Percentiles rank a stretch among this genome's conserved stretches.
These are phyloP conservation scores for Hydrochoerus hydrochaeris DNA, from an alignment of 2,113 vertebrate species.

Conservation along the genomic window DNA sequence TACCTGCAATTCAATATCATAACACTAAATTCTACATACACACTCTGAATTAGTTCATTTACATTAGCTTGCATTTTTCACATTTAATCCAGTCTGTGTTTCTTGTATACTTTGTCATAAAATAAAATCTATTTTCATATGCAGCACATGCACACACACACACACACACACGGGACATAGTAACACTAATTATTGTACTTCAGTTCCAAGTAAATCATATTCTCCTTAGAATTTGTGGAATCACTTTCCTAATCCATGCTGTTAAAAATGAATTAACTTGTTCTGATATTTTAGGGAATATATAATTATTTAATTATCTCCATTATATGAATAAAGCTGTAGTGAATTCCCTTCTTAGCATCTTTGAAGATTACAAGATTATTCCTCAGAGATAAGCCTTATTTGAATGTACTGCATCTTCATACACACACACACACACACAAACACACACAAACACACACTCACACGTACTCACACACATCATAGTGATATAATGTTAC, in stretches of 20 bases:
- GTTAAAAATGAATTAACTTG: conserved; percentile 75
- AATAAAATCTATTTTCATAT: neutral
- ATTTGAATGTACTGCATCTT: conserved; percentile 68
- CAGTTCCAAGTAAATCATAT: conserved; percentile 53
- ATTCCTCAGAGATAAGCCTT: conserved; percentile 74
- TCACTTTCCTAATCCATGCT: conserved; percentile 61
- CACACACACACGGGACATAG: neutral
- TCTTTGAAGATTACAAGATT: accelerated
- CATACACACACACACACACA: neutral
- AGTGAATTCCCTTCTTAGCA: conserved; percentile 63
- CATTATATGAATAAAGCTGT: conserved; percentile 75
- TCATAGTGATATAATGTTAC: conserved; percentile 30
- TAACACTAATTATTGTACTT: conserved; percentile 62
- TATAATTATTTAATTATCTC: conserved; percentile 78
- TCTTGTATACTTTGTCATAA: conserved; percentile 10
- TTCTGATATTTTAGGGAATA: conserved; percentile 70
- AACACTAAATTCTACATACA: neutral
- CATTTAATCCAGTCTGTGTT: neutral
- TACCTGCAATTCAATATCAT: conserved; percentile 32
- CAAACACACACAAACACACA: neutral
- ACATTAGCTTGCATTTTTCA: neutral
- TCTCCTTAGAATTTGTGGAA: conserved; percentile 66
- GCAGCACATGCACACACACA: neutral
- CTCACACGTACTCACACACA: neutral
- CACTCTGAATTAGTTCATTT: neutral